A percentile compares a stretch with the other conserved stretches of the same genome.
Evolutionary conservation across 2,797 vertebrate genomes (phyloP).

Genomic region (Xenops minutus): DNA sequence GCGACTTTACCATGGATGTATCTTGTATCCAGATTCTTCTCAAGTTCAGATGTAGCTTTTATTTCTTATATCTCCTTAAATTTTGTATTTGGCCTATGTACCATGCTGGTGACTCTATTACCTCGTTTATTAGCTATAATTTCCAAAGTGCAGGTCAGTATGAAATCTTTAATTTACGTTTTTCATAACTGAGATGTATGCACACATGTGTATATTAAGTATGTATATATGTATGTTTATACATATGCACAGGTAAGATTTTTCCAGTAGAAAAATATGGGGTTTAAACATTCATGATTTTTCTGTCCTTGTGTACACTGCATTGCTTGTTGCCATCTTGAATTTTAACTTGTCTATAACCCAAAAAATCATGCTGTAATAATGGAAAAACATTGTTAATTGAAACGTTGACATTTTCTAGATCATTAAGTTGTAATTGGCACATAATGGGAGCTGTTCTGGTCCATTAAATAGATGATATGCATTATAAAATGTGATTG

Average conservation of each 20-base stretch:
- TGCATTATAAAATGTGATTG: slow-evolving; percentile 16
- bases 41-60: slow-evolving; percentile 73
- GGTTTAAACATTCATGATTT: background rate
- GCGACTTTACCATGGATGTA: slow-evolving; percentile 75
- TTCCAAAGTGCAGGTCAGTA: slow-evolving; percentile 69
- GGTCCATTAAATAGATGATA: slow-evolving; percentile 30
- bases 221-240: background rate
- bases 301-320: background rate
- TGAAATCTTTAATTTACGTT: background rate
- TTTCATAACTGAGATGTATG: background rate
- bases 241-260: background rate
- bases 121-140: slow-evolving; percentile 69
- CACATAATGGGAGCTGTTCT: slow-evolving; percentile 25
- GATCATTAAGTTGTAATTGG: slow-evolving; percentile 51
- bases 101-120: slow-evolving; percentile 72
- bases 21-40: slow-evolving; percentile 71
- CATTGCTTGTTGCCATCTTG: background rate
- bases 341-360: background rate
- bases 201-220: background rate
- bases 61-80: slow-evolving; percentile 73
- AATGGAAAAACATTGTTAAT: background rate
- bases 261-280: background rate
- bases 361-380: background rate
- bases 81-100: slow-evolving; percentile 75
- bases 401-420: slow-evolving; percentile 57